These are phyloP conservation scores for Castor canadensis DNA, from an alignment of 2,113 vertebrate genomes.

Conservation along the genomic window DNA sequence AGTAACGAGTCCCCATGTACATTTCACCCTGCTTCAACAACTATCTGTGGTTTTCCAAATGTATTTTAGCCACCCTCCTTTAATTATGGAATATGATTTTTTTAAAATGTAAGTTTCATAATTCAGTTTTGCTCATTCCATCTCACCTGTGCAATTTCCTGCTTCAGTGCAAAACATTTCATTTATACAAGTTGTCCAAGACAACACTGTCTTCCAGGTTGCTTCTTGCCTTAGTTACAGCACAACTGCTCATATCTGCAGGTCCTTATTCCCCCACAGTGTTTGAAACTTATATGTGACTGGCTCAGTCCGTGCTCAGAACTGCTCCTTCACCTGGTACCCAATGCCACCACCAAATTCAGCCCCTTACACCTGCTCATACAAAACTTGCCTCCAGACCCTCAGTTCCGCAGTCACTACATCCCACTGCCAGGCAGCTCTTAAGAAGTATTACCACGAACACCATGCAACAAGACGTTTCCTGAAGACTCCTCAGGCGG, in stretches of 20 bases:
- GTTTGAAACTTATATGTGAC: not conserved
- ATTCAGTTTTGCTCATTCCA: not conserved
- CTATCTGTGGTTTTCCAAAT: not conserved
- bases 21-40: not conserved
- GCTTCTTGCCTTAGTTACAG: not conserved
- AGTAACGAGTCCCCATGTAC: not conserved
- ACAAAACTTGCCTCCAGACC: too few relatives aligned
- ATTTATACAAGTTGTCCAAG: not conserved
- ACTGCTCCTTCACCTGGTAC: not conserved
- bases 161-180: not conserved
- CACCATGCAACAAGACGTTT: too few relatives aligned
- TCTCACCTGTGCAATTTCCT: not conserved
- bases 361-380: not conserved
- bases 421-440: too few relatives aligned
- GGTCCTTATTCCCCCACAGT: not conserved
- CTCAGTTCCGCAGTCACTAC: not conserved
- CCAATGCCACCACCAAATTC: not conserved
- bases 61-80: not conserved
- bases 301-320: not conserved
- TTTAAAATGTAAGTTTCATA: too few relatives aligned
- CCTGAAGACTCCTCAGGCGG: too few relatives aligned
- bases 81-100: not conserved
- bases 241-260: not conserved
- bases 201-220: not conserved
- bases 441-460: too few relatives aligned